These are phyloP conservation scores for Phacellophora camtschatica DNA, from an alignment of 30 jellyfish, hydroid and myxozoan species.

Conservation along the genomic window DNA sequence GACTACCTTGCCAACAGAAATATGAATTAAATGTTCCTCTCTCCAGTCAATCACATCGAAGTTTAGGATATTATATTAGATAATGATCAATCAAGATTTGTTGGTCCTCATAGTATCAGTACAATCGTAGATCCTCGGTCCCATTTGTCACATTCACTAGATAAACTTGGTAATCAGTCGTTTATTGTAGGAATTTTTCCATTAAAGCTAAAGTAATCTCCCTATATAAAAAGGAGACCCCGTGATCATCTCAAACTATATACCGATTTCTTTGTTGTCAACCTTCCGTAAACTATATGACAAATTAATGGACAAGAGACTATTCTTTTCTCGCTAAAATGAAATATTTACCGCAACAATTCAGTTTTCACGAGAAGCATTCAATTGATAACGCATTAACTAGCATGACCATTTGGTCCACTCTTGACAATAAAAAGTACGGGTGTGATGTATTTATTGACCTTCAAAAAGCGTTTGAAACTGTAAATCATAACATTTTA, in stretches of 20 bases:
- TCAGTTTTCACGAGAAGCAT: constrained; percentile 7
- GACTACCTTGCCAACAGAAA: too few relatives aligned
- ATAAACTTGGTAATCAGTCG: background rate
- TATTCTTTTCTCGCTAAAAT: background rate
- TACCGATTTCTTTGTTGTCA: background rate
- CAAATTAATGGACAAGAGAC: background rate
- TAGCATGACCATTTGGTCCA: too few relatives aligned
- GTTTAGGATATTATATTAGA: background rate
- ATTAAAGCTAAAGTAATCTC: background rate
- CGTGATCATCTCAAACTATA: background rate
- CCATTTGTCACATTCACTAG: background rate
- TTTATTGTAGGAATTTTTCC: too few relatives aligned
- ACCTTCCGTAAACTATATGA: background rate
- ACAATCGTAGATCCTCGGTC: background rate
- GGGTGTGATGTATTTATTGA: too few relatives aligned
- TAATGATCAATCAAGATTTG: background rate
- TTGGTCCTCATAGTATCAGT: background rate
- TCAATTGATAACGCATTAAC: background rate
- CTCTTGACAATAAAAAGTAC: too few relatives aligned
- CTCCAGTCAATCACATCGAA: background rate
- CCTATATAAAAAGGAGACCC: background rate
- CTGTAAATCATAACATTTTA: too few relatives aligned
- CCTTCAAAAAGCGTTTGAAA: too few relatives aligned
- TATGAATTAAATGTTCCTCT: background rate
- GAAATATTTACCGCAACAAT: background rate